Evolutionary conservation across 2,888 invertebrate species (phyloP).

Genomic region (Trachelus troglodyta): DNA sequence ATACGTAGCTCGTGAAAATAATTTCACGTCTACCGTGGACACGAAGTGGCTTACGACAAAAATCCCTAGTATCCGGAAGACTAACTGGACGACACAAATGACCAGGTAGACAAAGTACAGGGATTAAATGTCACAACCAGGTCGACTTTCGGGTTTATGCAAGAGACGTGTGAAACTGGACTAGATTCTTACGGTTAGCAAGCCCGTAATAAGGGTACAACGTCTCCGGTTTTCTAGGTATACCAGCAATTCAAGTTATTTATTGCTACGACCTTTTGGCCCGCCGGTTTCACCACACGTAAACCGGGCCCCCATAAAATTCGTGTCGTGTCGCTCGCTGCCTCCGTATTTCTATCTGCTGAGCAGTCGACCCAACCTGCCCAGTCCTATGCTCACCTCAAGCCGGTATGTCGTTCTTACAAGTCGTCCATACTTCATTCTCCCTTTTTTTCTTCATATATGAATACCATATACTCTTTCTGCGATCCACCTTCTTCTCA

Average conservation of each 20-base stretch:
- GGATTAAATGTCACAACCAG: background rate
- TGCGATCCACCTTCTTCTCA: background rate
- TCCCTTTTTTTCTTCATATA: too few species aligned
- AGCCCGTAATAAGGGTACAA: constrained; percentile 44
- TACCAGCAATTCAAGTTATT: constrained; percentile 58
- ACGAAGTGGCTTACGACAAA: background rate
- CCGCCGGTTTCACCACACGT: constrained; percentile 54
- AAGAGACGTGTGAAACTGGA: constrained; percentile 45
- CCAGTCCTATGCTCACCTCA: constrained; percentile 35
- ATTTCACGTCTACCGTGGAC: background rate
- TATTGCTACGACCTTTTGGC: constrained; percentile 62
- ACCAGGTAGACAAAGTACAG: background rate
- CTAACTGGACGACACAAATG: background rate
- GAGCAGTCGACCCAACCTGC: constrained; percentile 27
- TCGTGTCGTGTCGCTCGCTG: constrained; percentile 40
- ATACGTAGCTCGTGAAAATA: background rate
- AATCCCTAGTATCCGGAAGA: background rate
- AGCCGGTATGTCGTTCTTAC: background rate
- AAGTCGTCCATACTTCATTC: background rate
- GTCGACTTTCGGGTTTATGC: constrained; percentile 38
- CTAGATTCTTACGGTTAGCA: constrained; percentile 42
- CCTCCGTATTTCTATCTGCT: constrained; percentile 12
- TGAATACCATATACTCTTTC: background rate
- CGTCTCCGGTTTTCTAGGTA: constrained; percentile 52
- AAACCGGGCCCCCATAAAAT: constrained; percentile 49